A percentile compares a stretch with the other conserved stretches of the same genome.
These are phyloP conservation scores for Falco rusticolus DNA, from an alignment of 2,797 vertebrate genomes.

Conservation along the genomic window DNA sequence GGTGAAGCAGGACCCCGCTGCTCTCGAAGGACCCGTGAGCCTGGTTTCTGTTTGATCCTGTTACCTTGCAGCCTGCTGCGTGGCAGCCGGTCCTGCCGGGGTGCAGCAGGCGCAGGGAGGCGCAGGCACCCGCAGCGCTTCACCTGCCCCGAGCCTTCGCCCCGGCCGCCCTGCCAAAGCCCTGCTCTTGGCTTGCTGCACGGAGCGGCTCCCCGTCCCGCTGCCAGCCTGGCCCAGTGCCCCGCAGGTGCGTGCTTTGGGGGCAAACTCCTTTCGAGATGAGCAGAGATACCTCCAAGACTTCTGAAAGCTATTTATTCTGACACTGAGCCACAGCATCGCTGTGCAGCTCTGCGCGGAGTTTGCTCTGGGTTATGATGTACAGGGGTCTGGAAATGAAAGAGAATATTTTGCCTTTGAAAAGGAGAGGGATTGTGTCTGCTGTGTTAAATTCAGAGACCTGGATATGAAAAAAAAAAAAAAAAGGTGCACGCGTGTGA, in stretches of 20 bases:
- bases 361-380: background rate
- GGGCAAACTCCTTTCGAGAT: background rate
- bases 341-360: rapidly evolving
- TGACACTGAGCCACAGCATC: rapidly evolving
- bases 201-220: background rate
- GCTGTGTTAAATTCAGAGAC: constrained; percentile 2
- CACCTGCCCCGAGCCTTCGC: rapidly evolving
- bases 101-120: background rate
- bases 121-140: rapidly evolving
- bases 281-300: background rate
- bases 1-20: rapidly evolving
- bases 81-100: background rate
- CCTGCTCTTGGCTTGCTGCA: background rate
- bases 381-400: constrained; percentile 47
- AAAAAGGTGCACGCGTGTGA: background rate
- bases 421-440: constrained; percentile 13
- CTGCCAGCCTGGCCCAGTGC: background rate
- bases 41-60: background rate
- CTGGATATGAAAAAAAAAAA: background rate
- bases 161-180: background rate
- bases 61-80: rapidly evolving
- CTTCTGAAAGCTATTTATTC: background rate
- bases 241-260: background rate
- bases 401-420: constrained; percentile 58
- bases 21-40: rapidly evolving